These are phyloP conservation scores for Pogonophryne albipinna DNA, from an alignment of 2,797 vertebrate species.

Conservation along the genomic window DNA sequence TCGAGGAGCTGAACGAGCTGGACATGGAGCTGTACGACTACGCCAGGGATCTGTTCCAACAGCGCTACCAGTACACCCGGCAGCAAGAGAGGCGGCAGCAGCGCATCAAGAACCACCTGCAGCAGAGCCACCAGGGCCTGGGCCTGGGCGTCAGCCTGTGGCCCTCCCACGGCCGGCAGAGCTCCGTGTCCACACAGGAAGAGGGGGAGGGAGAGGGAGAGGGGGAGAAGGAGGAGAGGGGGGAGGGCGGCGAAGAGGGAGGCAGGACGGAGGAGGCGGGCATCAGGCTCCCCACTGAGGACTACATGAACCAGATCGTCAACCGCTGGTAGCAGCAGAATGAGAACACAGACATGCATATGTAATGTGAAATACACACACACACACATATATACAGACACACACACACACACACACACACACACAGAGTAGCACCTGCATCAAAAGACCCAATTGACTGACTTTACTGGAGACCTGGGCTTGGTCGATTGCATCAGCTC, in stretches of 20 bases:
- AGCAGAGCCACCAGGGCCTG: slow-evolving; percentile 87
- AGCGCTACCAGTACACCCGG: slow-evolving; percentile 96
- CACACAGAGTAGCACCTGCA: slow-evolving; percentile 37
- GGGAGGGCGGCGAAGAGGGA: slow-evolving; percentile 78
- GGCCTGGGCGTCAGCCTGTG: slow-evolving; percentile 81
- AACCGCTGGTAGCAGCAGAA: slow-evolving; percentile 94
- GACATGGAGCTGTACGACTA: slow-evolving; percentile 99
- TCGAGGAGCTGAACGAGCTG: slow-evolving; percentile 97
- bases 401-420: slow-evolving; percentile 11
- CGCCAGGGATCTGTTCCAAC: slow-evolving; percentile 96
- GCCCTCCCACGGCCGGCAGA: slow-evolving; percentile 78
- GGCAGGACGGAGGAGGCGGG: slow-evolving; percentile 88
- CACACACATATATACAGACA: slow-evolving; percentile 24
- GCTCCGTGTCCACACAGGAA: slow-evolving; percentile 73
- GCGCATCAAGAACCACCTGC: slow-evolving; percentile 90
- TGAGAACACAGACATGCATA: slow-evolving; percentile 51
- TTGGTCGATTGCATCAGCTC: slow-evolving; percentile 61
- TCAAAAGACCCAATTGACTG: slow-evolving; percentile 59
- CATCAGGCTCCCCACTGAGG: slow-evolving; percentile 94
- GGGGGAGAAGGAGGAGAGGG: slow-evolving; percentile 34
- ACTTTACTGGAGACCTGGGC: slow-evolving; percentile 59
- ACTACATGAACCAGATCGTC: slow-evolving; percentile 99
- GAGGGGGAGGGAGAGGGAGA: slow-evolving; percentile 35
- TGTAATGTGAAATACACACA: slow-evolving; percentile 62
- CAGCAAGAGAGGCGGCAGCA: slow-evolving; percentile 95